Base-by-base conservation (phyloP, 1,140 invertebrate species). In the Atta cephalotes region DNA sequence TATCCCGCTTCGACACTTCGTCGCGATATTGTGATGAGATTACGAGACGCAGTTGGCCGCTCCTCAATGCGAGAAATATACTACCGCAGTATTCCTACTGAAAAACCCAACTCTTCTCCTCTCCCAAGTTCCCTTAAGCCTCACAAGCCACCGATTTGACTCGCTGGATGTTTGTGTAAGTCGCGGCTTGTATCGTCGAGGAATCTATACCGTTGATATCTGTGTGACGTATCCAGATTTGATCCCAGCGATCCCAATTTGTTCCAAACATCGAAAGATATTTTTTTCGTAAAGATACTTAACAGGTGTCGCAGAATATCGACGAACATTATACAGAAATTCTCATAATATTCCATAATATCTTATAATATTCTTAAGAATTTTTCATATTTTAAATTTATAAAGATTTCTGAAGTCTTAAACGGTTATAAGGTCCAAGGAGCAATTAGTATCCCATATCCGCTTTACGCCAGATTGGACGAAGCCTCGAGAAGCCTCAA, bases 11-110 rank as follows among this genome's bases (percentile, higher is more conserved):
- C 93, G 93, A 93, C 94, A 94, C 94, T 92, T 95, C 94, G 91
- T 92, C 91, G 92, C 92, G 94, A 94, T 94, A 95, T 95, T 95
- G 94, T 95, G 92, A 95, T 94, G 94, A 94, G 95, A 95, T 95
- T 95, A 95, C 93, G 86, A 85, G 89, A 88, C 92, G 93, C 94
- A 94, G 94, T 95, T 95, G 95, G 94, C 93, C 94, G 94, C 93
- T 77, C 93, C 92, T 95, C 93, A 95, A 95, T 95, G 92, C 93
- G 88, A 12, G 31, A 90, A 92, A 93, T 93, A 92, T 91, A 92
- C 90, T 7, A 90, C 91, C 88, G 87, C 87, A 70, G 86, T 90
- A 89, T 92, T 93, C 91, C 39, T 21, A 91, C 92, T 84, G 56
- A n/a, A 60, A 87, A 92, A 87, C 86, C n/a, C 56, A 84, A 60